Base-by-base conservation (phyloP, 2,888 invertebrate genomes). In the Thyatira batis region DNA sequence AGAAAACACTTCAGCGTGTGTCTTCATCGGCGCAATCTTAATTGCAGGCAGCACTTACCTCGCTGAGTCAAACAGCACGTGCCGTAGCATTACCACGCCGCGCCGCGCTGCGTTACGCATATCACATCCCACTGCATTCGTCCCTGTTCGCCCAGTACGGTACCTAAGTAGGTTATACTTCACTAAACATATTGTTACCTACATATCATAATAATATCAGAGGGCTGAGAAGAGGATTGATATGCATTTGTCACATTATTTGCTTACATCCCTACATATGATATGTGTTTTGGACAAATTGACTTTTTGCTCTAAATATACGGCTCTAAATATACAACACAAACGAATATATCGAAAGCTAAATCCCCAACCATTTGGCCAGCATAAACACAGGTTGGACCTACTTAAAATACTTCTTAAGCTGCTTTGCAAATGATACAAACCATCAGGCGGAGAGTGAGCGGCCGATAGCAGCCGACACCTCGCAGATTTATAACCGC, bases 1-100 rank as follows among this genome's bases (percentile, higher is more conserved):
- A 92, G 92, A 91, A 92, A 89, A 90, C 91, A 91, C 92, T 92
- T 90, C 89, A 91, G 84, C 87, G 78, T 87, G 83, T 91, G 91
- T 90, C 91, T 92, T 89, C 91, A 89, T 89, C 82, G 82, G 78
- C 69, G 78, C 79, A 80, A 91, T 91, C 91, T 92, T 90, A 91
- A 90, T 89, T 85, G 89, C 87, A 75, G 80, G 75, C 85, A 85
- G 90, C 91, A 90, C 91, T 92, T 86, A 84, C 85, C 77, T 81
- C 83, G 82, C 86, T 87, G 91, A 90, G 72, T 90, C 90, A 88
- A 84, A 76, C 84, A 75, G 84, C 89, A 85, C 87, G 86, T 80
- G 88, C 84, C 77, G 67, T 69, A 58, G 71, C 63, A 66, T 65
- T 39, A 17, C 33, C 46, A 44, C 65, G 52, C 54, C 67, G 59